Evolutionary conservation across 1,140 invertebrate species (phyloP), one percentile per base, ranked within the genome.

Genomic region (Ericerus pela): DNA sequence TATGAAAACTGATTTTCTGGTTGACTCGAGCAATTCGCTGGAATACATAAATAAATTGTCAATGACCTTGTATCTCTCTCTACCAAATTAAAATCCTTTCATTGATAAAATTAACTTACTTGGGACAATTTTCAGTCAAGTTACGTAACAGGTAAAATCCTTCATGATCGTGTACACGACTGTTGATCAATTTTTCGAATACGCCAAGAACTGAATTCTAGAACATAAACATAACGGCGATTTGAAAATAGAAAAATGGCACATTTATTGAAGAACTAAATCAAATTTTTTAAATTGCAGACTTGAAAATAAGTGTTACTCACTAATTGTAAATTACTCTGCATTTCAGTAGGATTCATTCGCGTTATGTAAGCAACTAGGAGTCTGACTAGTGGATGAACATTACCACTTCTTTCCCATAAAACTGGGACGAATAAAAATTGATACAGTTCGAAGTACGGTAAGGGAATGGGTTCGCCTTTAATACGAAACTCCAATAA

Each of bases 121-220:
- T 70, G 56, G 80, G 78, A 62, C 85, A 75, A 65, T 89, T 74
- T 66, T 82, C 79, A 36, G 96, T 75, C 53, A 97, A 78, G 53
- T 76, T 79, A 69, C 93, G 86, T 24, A 98, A 75, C 1, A 99
- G 70, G 66, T 85, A 80, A 68, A 98, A 96, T 26, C 93, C 95
- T 73, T 97, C 91, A 63, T 96, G 90, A 71, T 98, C 95, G 66
- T 96, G 93, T 0, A 80, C 76, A 73, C 94, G 95, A 0, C 91
- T 96, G 2, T 91, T 87, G 61, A 96, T 91, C 58, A 98, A 71
- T 72, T 97, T 96, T 67, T 97, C 94, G 68, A 96, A 98, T 16
- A 97, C 84, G 20, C 93, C 94, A 10, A 99, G 69, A 57, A 97
- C 76, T 31, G 84, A 88, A 67, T 77, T 82, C 78, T 88, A 71